Evolutionary conservation across 2,888 invertebrate species (phyloP), one percentile per base, ranked within the genome.

Genomic region (Eupithecia centaureata): DNA sequence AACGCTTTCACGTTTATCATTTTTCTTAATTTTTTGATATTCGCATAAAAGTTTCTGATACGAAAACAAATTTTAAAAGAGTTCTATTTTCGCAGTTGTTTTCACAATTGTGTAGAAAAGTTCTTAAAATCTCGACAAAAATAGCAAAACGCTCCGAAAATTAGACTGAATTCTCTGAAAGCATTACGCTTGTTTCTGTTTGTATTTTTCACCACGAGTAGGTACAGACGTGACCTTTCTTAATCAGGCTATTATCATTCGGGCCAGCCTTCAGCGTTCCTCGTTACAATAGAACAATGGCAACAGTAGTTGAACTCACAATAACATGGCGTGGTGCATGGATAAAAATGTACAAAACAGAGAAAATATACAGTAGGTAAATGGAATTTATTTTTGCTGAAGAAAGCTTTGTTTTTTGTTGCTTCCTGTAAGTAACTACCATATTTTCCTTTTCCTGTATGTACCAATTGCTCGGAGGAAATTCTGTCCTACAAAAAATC

Each of bases 161-260:
- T 35, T 57, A 57, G 57, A 7, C 32, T 12, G 18, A 22, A 22
- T 30, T 57, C 22, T 30, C 30, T 15, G 32, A 22, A 22, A 70
- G 65, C 67, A 71, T 68, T 73, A 72, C 64, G 72, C 74, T 72
- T 77, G 72, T 75, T 73, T 74, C 66, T 65, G 67, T 74, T 76
- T 77, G 75, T 75, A 74, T 76, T 75, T 80, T 77, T 77, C 76
- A 73, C 73, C 77, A 73, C 77, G 77, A 76, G 73, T 68, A 81
- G 78, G 74, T 80, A 77, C 73, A 81, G 82, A 85, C 86, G 85
- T 86, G 86, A 87, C 85, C 86, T 83, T 82, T 84, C 84, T 86
- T 89, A 90, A 90, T 90, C 86, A 90, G 87, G 83, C 84, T 77
- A 87, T 90, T 90, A 89, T 88, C 85, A 89, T 90, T 90, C 89